Base-by-base conservation (phyloP, 2,797 vertebrate species). In the Mycteria americana region DNA sequence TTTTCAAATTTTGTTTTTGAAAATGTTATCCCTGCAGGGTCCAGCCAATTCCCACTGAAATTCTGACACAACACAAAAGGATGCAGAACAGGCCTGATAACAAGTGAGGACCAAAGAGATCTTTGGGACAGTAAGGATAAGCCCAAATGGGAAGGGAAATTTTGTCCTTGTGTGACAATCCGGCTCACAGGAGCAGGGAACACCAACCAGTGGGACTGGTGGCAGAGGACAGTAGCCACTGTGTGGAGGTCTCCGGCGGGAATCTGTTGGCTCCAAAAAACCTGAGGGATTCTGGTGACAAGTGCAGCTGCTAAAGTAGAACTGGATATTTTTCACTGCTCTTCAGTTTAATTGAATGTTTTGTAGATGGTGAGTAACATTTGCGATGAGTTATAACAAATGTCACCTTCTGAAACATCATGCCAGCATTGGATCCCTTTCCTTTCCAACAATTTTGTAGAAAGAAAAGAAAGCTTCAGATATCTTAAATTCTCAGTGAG, bases 351-450 rank as follows among this genome's bases (percentile, higher is more conserved):
- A 93, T 93, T 92, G 84, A 81, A 95, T 43, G 17, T 75, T 95
- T 77, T 88, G 63, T 91, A 68, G 86, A 91, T 88, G 86, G 78
- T 95, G 93, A 95, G 86, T 95, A 96, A 95, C 85, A 65, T 85
- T 97, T 93, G 88, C 88, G 87, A 69, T 88, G 94, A 95, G 92
- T 92, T 97, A 85, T 68, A 82, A 94, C 75, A 95, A 95, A 95
- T 94, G 94, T 92, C 95, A 96, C 89, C 89, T 93, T 82, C 78
- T 79, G 67, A 96, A 93, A 67, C 74, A 73, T 79, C 51, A 33
- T 16, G 81, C 60, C 81, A 95, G 86, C 57, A 9, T 1, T 80
- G 70, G 78, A 93, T 92, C 77, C 56, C 22, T 75, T 73, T 75
- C 63, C 65, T 69, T 92, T 81, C 78, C 84, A 87, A 81, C 54